phyloP scores from a whole-genome alignment of 2,113 vertebrate genomes.

The Odocoileus virginianus region DNA sequence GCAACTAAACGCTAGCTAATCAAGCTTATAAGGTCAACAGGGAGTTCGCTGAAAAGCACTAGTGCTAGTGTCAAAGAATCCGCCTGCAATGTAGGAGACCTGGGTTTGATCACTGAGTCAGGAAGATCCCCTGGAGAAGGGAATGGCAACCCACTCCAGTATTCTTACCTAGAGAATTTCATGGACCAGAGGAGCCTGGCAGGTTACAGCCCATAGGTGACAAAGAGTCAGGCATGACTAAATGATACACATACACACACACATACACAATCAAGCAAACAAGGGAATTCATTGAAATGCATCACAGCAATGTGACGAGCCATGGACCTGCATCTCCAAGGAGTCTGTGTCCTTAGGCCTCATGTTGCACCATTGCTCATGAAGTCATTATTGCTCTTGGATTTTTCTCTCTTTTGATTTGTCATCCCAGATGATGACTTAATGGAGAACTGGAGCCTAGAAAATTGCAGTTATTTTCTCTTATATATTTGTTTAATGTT shows the following conservation, averaged over 20 bases:
- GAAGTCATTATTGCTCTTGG: background rate
- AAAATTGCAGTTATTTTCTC: background rate
- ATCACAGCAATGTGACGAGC: background rate
- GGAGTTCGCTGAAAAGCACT: background rate
- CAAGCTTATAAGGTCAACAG: background rate
- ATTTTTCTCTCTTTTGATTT: background rate
- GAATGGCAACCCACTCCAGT: background rate
- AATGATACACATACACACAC: background rate
- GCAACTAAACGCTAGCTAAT: background rate
- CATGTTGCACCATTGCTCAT: background rate
- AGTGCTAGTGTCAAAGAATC: background rate
- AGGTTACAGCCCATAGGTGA: background rate
- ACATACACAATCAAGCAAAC: background rate
- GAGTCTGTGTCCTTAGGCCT: background rate
- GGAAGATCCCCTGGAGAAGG: background rate
- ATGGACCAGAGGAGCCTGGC: background rate
- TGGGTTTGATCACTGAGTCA: background rate
- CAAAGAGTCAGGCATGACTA: background rate
- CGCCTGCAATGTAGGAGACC: background rate
- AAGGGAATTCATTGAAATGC: background rate
- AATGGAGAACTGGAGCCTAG: background rate
- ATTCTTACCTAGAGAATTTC: background rate
- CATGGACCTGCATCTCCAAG: background rate
- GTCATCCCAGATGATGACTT: background rate
- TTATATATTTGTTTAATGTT: background rate